These are phyloP conservation scores for Chloroceryle inda DNA, from an alignment of 2,797 vertebrate genomes.

Conservation along the genomic window DNA sequence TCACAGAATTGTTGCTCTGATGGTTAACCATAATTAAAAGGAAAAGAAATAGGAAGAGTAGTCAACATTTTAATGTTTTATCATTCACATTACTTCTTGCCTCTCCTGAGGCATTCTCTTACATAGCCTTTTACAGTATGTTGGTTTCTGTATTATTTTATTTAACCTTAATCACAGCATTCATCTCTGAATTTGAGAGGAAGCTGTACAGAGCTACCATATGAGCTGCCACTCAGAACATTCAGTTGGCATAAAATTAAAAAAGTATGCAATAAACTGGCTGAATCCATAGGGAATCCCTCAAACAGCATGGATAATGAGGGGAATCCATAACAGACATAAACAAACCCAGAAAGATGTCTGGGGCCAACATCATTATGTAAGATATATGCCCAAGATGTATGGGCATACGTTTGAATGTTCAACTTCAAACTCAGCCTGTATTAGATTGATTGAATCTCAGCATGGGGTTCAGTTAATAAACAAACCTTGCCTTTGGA, in stretches of 20 bases:
- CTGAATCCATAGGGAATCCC: constrained; percentile 85
- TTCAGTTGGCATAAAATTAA: constrained; percentile 84
- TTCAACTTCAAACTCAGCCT: constrained; percentile 81
- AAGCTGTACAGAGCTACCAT: constrained; percentile 56
- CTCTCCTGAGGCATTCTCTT: background rate
- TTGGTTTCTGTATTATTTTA: constrained; percentile 53
- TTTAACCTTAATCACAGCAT: constrained; percentile 77
- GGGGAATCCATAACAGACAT: constrained; percentile 88
- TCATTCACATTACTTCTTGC: background rate
- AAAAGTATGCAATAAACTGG: constrained; percentile 85
- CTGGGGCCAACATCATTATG: constrained; percentile 87
- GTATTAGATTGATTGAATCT: constrained; percentile 83
- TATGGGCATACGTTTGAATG: constrained; percentile 82
- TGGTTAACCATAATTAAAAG: constrained; percentile 36
- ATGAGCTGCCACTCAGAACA: constrained; percentile 67
- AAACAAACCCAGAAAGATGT: constrained; percentile 89
- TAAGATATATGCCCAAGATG: constrained; percentile 86
- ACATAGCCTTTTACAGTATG: background rate
- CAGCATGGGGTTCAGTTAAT: constrained; percentile 84
- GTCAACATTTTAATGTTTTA: constrained; percentile 15
- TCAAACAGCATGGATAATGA: constrained; percentile 93
- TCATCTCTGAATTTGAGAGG: constrained; percentile 66
- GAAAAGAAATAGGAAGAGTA: constrained; percentile 13
- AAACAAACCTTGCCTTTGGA: constrained; percentile 81
- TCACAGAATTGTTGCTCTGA: constrained; percentile 37